Conservation (phyloP, 2,888 invertebrate genomes). For the Ashinkailepas kermadecensis region DNA sequence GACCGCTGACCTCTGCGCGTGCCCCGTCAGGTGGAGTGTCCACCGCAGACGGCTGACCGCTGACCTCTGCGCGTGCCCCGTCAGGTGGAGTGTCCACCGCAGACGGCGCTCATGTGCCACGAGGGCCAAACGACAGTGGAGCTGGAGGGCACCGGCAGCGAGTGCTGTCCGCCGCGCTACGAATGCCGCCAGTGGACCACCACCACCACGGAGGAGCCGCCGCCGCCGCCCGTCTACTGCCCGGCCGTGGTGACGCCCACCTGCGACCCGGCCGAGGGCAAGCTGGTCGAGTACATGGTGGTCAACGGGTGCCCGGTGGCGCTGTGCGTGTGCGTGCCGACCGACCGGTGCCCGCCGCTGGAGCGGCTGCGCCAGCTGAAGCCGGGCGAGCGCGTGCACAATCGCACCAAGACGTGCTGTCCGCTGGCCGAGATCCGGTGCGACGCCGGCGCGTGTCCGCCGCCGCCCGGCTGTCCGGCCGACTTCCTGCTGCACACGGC, state of each 20-base stretch:
- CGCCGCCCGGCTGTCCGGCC: constrained; percentile 6
- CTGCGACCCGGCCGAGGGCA: constrained; percentile 30
- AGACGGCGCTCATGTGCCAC: background rate
- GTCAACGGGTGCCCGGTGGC: constrained; percentile 32
- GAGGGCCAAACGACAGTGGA: constrained; percentile 40
- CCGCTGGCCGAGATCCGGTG: background rate
- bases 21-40: constrained; percentile 19
- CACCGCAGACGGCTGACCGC: background rate
- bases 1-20: background rate
- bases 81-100: constrained; percentile 24
- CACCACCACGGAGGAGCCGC: background rate
- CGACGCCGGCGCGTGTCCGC: background rate
- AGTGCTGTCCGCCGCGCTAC: constrained; percentile 54
- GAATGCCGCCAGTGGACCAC: constrained; percentile 26
- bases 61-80: background rate
- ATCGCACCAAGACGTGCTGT: background rate
- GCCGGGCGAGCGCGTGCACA: constrained; percentile 24
- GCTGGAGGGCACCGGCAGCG: constrained; percentile 49
- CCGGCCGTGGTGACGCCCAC: constrained; percentile 26
- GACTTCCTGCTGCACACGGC: background rate
- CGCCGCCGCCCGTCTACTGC: constrained; percentile 22
- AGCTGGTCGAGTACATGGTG: constrained; percentile 28
- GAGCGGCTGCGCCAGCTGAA: constrained; percentile 31
- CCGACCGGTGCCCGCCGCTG: constrained; percentile 57
- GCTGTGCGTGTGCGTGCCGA: constrained; percentile 32